Evolutionary conservation across 1,140 invertebrate genomes (phyloP), one percentile per base, ranked within the genome.

Genomic region (Plodia interpunctella): DNA sequence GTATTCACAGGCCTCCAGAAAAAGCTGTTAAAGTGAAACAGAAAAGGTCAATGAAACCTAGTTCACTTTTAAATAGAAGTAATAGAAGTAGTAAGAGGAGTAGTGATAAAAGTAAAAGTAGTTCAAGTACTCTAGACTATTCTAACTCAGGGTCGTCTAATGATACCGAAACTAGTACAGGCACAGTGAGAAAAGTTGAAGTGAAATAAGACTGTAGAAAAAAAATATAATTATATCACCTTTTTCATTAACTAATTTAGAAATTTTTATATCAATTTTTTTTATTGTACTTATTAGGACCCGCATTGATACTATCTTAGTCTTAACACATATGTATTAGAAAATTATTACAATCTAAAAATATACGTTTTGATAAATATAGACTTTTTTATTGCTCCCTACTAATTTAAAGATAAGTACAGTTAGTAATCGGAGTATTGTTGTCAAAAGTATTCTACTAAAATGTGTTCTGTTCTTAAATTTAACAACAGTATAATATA

Each of bases 131-230:
- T 61, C 69, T 90, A 60, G 87, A 90, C 70, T 83, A 89, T 79
- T 90, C 90, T 13, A 87, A 79, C 68, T 90, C 88, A 10, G 87
- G 85, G 50, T 90, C 90, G 0, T 90, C 90, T 13, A 90, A 90
- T 69, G 90, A 90, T 59, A 90, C 90, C 30, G 90, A 90, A 76
- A 72, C 81, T 5, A 90, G 90, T 73, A 90, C 86, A n/a, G 88
- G 86, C 9, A 90, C 90, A 13, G 90, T 90, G 5, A 86, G 76
- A 67, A 83, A 83, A 70, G 72, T 89, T 30, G 77, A 86, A 55
- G 28, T 80, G 30, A 75, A 81, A 17, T 67, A 72, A 67, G 17
- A 65, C 28, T 55, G 32, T 19, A 44, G 35, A 13, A 44, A 44
- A 15, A 15, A 10, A 15, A 44, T 15, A 1, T 15, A 15, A 44